Evolutionary conservation across 2,113 vertebrate species (phyloP).

Genomic region (Lethenteron reissneri): DNA sequence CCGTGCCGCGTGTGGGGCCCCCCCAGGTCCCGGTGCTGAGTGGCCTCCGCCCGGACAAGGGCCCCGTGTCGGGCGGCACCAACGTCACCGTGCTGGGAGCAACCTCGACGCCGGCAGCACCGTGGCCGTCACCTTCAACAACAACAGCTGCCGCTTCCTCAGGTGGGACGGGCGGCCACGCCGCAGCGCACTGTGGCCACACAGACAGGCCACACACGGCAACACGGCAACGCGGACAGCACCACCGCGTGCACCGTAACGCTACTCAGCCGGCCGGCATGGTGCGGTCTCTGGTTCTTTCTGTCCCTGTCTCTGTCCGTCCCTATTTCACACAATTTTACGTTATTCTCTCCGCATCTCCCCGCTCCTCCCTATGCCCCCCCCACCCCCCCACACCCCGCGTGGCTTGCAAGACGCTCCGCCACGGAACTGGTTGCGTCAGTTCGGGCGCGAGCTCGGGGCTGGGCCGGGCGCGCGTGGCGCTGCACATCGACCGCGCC

Average conservation of each 20-base stretch:
- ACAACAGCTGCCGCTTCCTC: slow-evolving; percentile 82
- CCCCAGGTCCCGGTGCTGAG: slow-evolving; percentile 21
- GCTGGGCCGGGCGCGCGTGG: slow-evolving; percentile 50
- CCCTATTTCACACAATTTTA: too few relatives aligned
- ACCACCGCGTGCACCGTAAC: too few relatives aligned
- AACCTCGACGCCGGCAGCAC: slow-evolving; percentile 69
- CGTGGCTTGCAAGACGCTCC: slow-evolving; percentile 32
- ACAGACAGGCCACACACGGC: too few relatives aligned
- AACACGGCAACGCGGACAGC: too few relatives aligned
- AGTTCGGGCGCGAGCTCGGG: slow-evolving; percentile 54
- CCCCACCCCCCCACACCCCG: too few relatives aligned
- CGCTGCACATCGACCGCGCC: slow-evolving; percentile 59
- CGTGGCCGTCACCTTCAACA: slow-evolving; percentile 57
- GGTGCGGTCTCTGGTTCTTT: too few relatives aligned
- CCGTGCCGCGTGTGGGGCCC: background rate
- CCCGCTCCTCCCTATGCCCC: too few relatives aligned
- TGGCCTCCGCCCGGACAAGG: slow-evolving; percentile 49
- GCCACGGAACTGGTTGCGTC: slow-evolving; percentile 69
- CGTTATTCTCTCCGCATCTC: too few relatives aligned
- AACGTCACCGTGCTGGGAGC: slow-evolving; percentile 75
- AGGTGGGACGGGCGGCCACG: slow-evolving; percentile 30
- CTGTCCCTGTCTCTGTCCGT: too few relatives aligned
- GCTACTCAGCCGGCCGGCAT: too few relatives aligned
- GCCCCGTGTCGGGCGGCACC: slow-evolving; percentile 81
- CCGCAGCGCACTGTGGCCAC: too few relatives aligned